phyloP scores from a whole-genome alignment of 1,140 invertebrate species.

The Drosophila triauraria region DNA sequence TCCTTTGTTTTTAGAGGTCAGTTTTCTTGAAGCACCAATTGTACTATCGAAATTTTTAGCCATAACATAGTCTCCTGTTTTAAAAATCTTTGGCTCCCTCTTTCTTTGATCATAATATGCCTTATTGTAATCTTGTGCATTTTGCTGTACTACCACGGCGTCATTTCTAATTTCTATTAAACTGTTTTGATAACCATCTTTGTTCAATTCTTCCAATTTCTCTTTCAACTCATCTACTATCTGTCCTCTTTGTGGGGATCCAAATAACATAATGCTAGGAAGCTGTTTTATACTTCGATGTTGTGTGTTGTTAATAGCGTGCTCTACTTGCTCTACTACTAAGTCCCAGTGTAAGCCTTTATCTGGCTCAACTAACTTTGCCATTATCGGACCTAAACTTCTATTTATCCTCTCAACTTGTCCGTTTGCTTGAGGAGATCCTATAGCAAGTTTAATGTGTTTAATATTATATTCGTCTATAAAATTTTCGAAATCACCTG shows the following conservation, averaged over 20 bases:
- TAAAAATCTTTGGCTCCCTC: neutral
- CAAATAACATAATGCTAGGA: slow-evolving; percentile 37
- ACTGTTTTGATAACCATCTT: neutral
- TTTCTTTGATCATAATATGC: neutral
- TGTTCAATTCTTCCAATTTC: neutral
- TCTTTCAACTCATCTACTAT: neutral
- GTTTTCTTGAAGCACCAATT: too few species aligned
- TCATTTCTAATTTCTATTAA: neutral
- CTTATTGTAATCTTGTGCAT: neutral
- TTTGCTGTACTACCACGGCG: neutral
- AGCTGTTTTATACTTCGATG: neutral
- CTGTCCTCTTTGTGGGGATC: slow-evolving; percentile 46
- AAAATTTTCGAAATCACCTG: neutral
- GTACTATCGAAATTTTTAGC: too few species aligned
- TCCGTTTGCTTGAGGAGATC: neutral
- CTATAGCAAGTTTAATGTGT: too few species aligned
- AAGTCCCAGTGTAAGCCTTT: neutral
- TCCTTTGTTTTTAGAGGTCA: too few species aligned
- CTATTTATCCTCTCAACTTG: neutral
- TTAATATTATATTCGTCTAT: neutral
- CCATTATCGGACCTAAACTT: neutral
- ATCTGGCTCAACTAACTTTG: neutral
- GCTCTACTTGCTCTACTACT: neutral
- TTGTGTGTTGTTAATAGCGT: neutral
- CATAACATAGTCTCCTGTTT: neutral